Evolutionary conservation across 1,140 invertebrate genomes (phyloP).

Genomic region (Leptopilina boulardi): DNA sequence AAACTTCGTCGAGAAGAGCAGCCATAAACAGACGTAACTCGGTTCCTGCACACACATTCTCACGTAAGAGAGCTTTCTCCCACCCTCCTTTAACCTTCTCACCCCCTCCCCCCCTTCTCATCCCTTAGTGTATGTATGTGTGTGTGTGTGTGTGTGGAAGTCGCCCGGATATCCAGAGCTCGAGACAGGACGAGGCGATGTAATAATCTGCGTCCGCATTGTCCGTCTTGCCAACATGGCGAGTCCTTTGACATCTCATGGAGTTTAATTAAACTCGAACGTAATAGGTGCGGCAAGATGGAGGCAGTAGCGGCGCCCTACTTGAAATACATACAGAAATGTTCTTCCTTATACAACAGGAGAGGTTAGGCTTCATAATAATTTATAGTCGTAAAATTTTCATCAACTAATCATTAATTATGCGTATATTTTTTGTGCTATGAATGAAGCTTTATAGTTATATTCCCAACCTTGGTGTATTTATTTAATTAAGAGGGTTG

Average conservation of each 20-base stretch:
- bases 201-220: slow-evolving; percentile 74
- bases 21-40: slow-evolving; percentile 31
- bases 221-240: slow-evolving; percentile 71
- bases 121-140: too few relatives aligned
- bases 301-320: slow-evolving; percentile 45
- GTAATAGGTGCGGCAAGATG: slow-evolving; percentile 63
- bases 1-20: neutral
- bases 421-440: too few relatives aligned
- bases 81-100: too few relatives aligned
- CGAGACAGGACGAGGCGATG: slow-evolving; percentile 65
- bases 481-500: too few relatives aligned
- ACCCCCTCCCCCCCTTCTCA: neutral
- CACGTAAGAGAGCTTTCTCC: neutral
- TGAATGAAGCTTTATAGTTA: too few relatives aligned
- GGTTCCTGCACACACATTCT: neutral
- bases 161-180: slow-evolving; percentile 52
- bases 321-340: slow-evolving; percentile 12
- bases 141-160: too few relatives aligned
- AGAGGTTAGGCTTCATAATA: neutral
- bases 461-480: too few relatives aligned
- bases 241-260: slow-evolving; percentile 72
- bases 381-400: too few relatives aligned
- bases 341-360: neutral
- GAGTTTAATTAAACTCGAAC: slow-evolving; percentile 73
- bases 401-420: too few relatives aligned